phyloP scores from a whole-genome alignment of 2,888 invertebrate genomes.

The Oxystoma pomonae region DNA sequence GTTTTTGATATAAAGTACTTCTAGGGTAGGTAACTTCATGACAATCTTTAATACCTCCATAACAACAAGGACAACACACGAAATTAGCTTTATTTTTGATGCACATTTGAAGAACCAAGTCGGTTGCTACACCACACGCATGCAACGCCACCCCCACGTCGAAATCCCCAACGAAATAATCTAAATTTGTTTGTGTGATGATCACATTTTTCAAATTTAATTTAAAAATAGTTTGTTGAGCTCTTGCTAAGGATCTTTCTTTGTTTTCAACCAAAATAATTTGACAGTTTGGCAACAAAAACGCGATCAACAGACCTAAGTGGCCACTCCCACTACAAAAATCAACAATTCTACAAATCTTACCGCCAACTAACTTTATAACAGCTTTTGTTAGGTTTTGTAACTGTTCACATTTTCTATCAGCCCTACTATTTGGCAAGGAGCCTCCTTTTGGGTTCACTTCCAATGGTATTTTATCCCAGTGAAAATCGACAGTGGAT shows the following conservation, averaged over 20 bases:
- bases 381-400: slow-evolving; percentile 79
- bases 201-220: slow-evolving; percentile 69
- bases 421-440: slow-evolving; percentile 67
- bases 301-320: slow-evolving; percentile 80
- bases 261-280: slow-evolving; percentile 89
- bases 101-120: slow-evolving; percentile 85
- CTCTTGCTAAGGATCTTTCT: slow-evolving; percentile 75
- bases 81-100: slow-evolving; percentile 72
- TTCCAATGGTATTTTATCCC: slow-evolving; percentile 67
- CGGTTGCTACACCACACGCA: slow-evolving; percentile 93
- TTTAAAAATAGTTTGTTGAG: slow-evolving; percentile 62
- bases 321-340: slow-evolving; percentile 95
- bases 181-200: slow-evolving; percentile 85
- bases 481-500: slow-evolving; percentile 53
- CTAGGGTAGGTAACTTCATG: slow-evolving; percentile 79
- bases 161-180: slow-evolving; percentile 79
- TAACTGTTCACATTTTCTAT: slow-evolving; percentile 80
- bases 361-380: slow-evolving; percentile 56
- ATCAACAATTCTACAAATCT: slow-evolving; percentile 71
- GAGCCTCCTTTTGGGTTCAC: slow-evolving; percentile 76
- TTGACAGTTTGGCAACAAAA: slow-evolving; percentile 71
- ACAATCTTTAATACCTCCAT: slow-evolving; percentile 81
- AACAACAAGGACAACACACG: slow-evolving; percentile 91
- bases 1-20: slow-evolving; percentile 57
- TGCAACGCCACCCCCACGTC: slow-evolving; percentile 86